Evolutionary conservation across 2,888 invertebrate genomes (phyloP).

Genomic region (Lacanobia wlatinum): DNA sequence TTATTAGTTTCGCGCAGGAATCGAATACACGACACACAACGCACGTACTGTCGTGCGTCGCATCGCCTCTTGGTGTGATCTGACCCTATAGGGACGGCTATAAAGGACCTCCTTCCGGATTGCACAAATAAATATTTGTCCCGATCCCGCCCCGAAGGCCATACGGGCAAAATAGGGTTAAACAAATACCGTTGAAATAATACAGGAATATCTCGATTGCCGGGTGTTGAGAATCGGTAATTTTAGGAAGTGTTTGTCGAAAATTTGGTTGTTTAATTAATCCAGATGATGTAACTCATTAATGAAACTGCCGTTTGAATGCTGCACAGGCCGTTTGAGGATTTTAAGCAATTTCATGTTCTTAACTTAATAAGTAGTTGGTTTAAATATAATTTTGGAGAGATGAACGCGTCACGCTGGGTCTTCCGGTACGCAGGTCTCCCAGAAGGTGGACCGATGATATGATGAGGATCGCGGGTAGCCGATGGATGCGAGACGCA

Average conservation of each 20-base stretch:
- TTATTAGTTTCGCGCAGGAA: no score
- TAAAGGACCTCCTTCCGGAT: constrained; percentile 56
- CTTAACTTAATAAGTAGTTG: no score
- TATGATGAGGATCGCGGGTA: no score
- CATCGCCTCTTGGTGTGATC: not conserved
- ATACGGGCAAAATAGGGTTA: constrained; percentile 19
- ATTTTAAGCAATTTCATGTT: no score
- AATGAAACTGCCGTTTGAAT: not conserved
- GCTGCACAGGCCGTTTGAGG: no score
- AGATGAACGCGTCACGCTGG: no score
- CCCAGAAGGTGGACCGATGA: no score
- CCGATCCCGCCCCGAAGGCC: constrained; percentile 36
- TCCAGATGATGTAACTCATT: not conserved
- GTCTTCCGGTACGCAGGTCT: no score
- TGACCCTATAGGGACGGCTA: constrained; percentile 35
- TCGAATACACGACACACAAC: no score
- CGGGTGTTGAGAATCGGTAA: not conserved
- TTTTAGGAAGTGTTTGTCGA: not conserved
- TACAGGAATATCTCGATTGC: constrained; percentile 6
- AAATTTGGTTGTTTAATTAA: not conserved
- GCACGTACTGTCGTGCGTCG: not conserved
- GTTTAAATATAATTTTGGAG: no score
- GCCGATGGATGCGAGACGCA: no score
- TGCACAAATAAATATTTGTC: constrained; percentile 62
- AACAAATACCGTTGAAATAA: constrained; percentile 43